These are phyloP conservation scores for Tachina lurida DNA, from an alignment of 2,888 invertebrate genomes.

Conservation along the genomic window DNA sequence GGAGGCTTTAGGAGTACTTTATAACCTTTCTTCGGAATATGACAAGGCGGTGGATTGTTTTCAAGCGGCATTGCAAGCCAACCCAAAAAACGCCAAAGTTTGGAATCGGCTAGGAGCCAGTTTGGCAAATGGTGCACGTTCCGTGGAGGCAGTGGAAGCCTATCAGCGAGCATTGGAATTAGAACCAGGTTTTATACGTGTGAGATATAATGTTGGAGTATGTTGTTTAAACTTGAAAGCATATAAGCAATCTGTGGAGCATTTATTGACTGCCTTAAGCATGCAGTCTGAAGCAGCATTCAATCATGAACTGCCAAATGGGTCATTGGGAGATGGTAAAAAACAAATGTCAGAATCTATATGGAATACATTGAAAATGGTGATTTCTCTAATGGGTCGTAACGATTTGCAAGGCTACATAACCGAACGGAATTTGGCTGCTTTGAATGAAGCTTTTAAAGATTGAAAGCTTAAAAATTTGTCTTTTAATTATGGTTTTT, in stretches of 20 bases:
- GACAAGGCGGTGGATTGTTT: constrained; percentile 99
- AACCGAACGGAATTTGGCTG: constrained; percentile 85
- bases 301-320: constrained; percentile 85
- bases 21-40: constrained; percentile 96
- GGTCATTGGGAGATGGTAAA: constrained; percentile 80
- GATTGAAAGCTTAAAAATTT: constrained; percentile 72
- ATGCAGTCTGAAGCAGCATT: constrained; percentile 89
- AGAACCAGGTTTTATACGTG: constrained; percentile 97
- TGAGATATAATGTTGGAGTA: constrained; percentile 98
- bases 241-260: constrained; percentile 97
- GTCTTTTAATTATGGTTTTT: neutral
- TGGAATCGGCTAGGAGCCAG: constrained; percentile 99
- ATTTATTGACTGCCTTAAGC: constrained; percentile 95
- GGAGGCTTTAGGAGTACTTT: constrained; percentile 96
- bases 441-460: constrained; percentile 85
- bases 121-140: constrained; percentile 95
- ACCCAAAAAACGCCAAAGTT: constrained; percentile 90
- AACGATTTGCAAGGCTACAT: constrained; percentile 86
- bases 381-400: constrained; percentile 90
- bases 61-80: constrained; percentile 92
- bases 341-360: constrained; percentile 93
- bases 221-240: constrained; percentile 98
- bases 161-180: constrained; percentile 95
- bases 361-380: constrained; percentile 96
- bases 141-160: constrained; percentile 98